phyloP scores from a whole-genome alignment of 1,140 invertebrate species.

The Apis cerana region DNA sequence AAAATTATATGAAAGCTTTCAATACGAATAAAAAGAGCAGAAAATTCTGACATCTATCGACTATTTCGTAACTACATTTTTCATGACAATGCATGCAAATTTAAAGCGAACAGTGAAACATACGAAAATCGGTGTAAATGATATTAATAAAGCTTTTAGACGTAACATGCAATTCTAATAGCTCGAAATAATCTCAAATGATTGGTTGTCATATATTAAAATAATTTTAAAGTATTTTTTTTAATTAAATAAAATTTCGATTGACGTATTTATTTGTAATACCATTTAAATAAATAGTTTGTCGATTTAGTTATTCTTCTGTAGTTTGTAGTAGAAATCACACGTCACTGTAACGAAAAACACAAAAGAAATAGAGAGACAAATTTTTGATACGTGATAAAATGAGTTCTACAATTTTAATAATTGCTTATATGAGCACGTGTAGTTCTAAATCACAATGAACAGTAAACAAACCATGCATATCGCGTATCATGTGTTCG shows the following conservation, averaged over 20 bases:
- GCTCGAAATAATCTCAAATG: not conserved
- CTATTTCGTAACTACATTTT: slow-evolving; percentile 31
- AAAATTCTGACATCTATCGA: slow-evolving; percentile 28
- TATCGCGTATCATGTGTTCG: slow-evolving; percentile 40
- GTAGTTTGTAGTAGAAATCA: not conserved
- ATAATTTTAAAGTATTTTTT: not conserved
- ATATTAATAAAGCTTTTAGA: not conserved
- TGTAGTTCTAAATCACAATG: slow-evolving; percentile 43
- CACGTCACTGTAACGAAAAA: not conserved
- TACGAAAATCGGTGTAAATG: not conserved
- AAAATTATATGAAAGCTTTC: not conserved
- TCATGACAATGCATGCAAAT: slow-evolving; percentile 25
- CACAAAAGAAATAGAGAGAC: not conserved
- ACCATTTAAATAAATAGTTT: slow-evolving; percentile 12
- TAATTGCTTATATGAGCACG: slow-evolving; percentile 45
- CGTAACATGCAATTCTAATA: not conserved
- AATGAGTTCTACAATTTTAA: not conserved
- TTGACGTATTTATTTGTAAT: not conserved
- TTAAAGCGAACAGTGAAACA: slow-evolving; percentile 9
- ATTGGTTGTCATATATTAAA: not conserved
- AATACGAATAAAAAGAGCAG: not conserved
- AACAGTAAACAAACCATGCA: slow-evolving; percentile 56
- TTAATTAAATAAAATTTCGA: not conserved
- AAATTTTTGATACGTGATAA: not conserved
- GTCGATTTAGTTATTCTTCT: not conserved